phyloP scores from a whole-genome alignment of 2,888 invertebrate species.

The Neoascia interrupta region DNA sequence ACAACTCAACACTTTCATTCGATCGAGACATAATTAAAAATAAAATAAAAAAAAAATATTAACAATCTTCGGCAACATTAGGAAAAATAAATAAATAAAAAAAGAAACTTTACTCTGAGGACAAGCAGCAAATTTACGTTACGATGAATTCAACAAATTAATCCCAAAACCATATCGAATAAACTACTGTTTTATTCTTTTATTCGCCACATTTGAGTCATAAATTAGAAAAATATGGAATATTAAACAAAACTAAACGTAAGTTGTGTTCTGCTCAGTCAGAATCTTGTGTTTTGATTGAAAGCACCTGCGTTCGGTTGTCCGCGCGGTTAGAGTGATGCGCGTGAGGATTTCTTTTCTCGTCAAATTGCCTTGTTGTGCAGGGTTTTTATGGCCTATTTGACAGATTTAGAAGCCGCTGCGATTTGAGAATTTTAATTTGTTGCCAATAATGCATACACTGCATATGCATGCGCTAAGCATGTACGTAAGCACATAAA shows the following conservation, averaged over 20 bases:
- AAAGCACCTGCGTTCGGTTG: constrained; percentile 33
- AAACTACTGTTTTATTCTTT: constrained; percentile 22
- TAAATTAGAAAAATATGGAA: constrained; percentile 64
- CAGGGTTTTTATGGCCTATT: constrained; percentile 15
- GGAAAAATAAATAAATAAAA: constrained; percentile 12
- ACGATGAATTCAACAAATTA: constrained; percentile 30
- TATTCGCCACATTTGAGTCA: constrained; percentile 25
- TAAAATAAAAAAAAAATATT: constrained; percentile 13
- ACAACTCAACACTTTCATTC: constrained; percentile 15
- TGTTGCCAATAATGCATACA: no score
- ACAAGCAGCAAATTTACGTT: constrained; percentile 26
- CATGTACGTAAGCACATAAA: no score
- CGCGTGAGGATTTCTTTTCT: not conserved
- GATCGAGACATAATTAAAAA: not conserved
- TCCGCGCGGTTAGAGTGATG: not conserved
- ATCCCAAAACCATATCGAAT: constrained; percentile 24
- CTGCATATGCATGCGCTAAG: no score
- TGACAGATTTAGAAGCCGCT: constrained; percentile 19
- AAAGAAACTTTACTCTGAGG: not conserved
- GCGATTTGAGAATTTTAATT: no score
- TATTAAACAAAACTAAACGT: constrained; percentile 73
- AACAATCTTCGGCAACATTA: constrained; percentile 7
- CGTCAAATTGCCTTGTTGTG: constrained; percentile 19
- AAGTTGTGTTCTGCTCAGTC: no score
- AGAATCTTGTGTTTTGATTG: constrained; percentile 31